Evolutionary conservation across 2,888 invertebrate genomes (phyloP).

Genomic region (Oligia latruncula): DNA sequence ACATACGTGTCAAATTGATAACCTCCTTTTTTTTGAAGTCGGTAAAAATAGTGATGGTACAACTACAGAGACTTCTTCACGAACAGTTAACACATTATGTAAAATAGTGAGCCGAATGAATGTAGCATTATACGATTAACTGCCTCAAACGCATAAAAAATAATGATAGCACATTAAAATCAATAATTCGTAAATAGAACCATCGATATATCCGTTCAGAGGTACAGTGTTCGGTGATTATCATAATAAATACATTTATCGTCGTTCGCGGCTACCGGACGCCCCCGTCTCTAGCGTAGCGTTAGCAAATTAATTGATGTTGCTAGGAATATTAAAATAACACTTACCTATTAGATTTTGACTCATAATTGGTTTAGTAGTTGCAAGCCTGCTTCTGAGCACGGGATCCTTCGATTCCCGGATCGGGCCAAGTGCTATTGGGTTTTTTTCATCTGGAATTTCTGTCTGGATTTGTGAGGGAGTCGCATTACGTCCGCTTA

Average conservation of each 20-base stretch:
- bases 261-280: slow-evolving; percentile 78
- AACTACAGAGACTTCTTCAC: not conserved
- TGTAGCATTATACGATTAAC: not conserved
- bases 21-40: too few relatives aligned
- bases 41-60: too few relatives aligned
- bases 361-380: not conserved
- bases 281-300: slow-evolving; percentile 66
- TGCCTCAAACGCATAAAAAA: slow-evolving; percentile 32
- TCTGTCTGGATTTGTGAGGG: not conserved
- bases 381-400: not conserved
- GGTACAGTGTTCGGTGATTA: slow-evolving; percentile 72
- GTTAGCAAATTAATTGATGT: slow-evolving; percentile 64
- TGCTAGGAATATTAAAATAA: not conserved
- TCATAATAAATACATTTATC: slow-evolving; percentile 87
- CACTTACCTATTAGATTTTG: not conserved
- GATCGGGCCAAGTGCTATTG: not conserved
- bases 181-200: slow-evolving; percentile 68
- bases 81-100: not conserved
- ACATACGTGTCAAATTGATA: too few relatives aligned
- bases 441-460: not conserved
- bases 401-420: too few relatives aligned
- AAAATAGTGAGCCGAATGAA: not conserved
- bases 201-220: slow-evolving; percentile 78
- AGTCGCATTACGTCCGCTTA: too few relatives aligned
- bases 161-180: slow-evolving; percentile 53